Evolutionary conservation across 2,797 vertebrate genomes (phyloP), one percentile per base, ranked within the genome.

Genomic region (Smutsia temminckii): DNA sequence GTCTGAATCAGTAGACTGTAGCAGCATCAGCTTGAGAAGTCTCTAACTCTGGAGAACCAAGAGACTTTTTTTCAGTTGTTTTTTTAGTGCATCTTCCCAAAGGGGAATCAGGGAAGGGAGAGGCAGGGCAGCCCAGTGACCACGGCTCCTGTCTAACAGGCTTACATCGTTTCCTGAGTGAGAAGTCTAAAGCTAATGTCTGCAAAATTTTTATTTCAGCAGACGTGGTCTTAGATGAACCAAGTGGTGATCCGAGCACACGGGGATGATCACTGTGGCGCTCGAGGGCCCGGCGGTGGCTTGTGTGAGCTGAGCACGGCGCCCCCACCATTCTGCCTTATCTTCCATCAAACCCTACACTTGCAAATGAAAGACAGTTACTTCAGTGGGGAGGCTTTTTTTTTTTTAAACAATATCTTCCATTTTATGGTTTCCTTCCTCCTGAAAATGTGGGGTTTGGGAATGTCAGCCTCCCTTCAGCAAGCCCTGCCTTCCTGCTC

Each of bases 361-460:
- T 55, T 55, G 74, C 55, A 6, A 46, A 32, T 32, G 46, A 92
- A 78, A 61, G 16, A 4, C 5, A 1, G 23, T 21, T 51, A 32
- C 55, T 84, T 66, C 55, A 59, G 27, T 40, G 20, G 8, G n/a
- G 27, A 85, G 27, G 13, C 27, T 25, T 8, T 1, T 9, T 64
- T 74, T 27, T 27, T 27, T 27, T 59, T 18, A 51, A 93, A 57
- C 85, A 88, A 81, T 79, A 85, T 84, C 95, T 21, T 34, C 88
- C 66, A 74, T 68, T 77, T 49, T 75, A 87, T 97, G 80, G 97
- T 92, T 97, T 98, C 96, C 96, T 97, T 95, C 95, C 68, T 95
- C 96, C 95, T 88, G 46, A 97, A 95, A 95, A 93, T 57, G 92
- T 0, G 27, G 96, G 84, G 79, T 90, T 91, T 80, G 85, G 94